Evolutionary conservation across 2,888 invertebrate genomes (phyloP).

Genomic region (Meganola albula): DNA sequence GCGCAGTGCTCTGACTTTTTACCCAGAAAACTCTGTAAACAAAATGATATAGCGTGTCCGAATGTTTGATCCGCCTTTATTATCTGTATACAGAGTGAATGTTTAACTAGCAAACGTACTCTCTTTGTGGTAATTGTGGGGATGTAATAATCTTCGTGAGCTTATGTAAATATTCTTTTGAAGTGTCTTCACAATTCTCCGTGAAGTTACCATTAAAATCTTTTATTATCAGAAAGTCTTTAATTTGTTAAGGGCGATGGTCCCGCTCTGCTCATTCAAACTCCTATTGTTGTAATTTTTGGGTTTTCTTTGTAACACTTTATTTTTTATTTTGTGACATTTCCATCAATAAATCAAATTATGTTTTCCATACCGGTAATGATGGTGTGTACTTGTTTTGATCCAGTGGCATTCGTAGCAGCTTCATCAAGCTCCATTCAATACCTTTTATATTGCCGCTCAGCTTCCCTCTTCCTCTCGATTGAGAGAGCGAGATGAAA

Average conservation of each 20-base stretch:
- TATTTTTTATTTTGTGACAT: constrained; percentile 10
- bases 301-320: constrained; percentile 14
- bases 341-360: constrained; percentile 31
- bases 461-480: constrained; percentile 46
- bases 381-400: constrained; percentile 38
- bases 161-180: constrained; percentile 40
- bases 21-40: constrained; percentile 76
- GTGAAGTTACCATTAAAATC: constrained; percentile 3
- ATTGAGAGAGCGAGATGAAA: constrained; percentile 50
- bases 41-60: constrained; percentile 74
- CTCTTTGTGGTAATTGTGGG: constrained; percentile 58
- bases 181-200: constrained; percentile 22
- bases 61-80: constrained; percentile 76
- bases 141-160: constrained; percentile 49
- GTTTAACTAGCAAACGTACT: constrained; percentile 63
- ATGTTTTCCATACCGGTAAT: constrained; percentile 34
- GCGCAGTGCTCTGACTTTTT: constrained; percentile 70
- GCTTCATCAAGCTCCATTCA: constrained; percentile 68
- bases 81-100: constrained; percentile 67
- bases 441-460: constrained; percentile 66
- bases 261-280: constrained; percentile 4
- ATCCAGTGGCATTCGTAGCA: constrained; percentile 47
- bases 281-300: constrained; percentile 8
- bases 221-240: constrained; percentile 4
- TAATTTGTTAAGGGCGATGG: neutral